A percentile compares a stretch with the other conserved stretches of the same genome.
Evolutionary conservation across 2,888 invertebrate genomes (phyloP).

Genomic region (Hemicrepidius hirtus): DNA sequence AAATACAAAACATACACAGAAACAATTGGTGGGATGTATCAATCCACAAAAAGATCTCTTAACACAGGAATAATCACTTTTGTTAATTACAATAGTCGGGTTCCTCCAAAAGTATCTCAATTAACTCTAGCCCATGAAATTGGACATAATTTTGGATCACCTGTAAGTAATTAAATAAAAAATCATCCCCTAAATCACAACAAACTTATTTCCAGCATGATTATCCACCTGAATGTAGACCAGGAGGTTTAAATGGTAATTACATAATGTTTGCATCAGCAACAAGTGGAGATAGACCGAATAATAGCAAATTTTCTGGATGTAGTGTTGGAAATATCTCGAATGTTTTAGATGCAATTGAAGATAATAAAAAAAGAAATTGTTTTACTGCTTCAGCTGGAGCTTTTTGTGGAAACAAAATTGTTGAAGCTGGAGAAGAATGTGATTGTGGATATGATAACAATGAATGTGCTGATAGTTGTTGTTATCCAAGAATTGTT

Average conservation of each 20-base stretch:
- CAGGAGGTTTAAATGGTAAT: conserved; percentile 95
- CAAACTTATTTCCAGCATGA: conserved; percentile 83
- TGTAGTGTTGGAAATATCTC: conserved; percentile 98
- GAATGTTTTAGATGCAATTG: conserved; percentile 93
- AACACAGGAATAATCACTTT: conserved; percentile 99
- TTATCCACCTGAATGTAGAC: conserved; percentile 91
- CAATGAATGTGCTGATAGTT: conserved; percentile 92
- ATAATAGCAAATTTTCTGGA: conserved; percentile 97
- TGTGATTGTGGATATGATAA: conserved; percentile 98
- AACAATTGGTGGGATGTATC: conserved; percentile 94
- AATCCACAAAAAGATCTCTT: conserved; percentile 93
- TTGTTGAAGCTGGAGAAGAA: conserved; percentile 97
- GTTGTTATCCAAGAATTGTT: conserved; percentile 93
- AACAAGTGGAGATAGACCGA: conserved; percentile 97
- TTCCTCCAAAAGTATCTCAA: conserved; percentile 98
- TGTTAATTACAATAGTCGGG: conserved; percentile 97
- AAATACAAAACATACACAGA: conserved; percentile 98
- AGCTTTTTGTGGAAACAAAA: conserved; percentile 99
- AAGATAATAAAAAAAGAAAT: conserved; percentile 92
- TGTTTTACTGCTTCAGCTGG: conserved; percentile 94
- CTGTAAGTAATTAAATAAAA: conserved; percentile 75
- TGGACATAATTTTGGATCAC: conserved; percentile 99
- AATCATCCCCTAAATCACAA: not conserved
- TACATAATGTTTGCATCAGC: conserved; percentile 99
- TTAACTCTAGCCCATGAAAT: conserved; percentile 98